Evolutionary conservation across 1,140 invertebrate species (phyloP).

Genomic region (Lucilia cuprina): DNA sequence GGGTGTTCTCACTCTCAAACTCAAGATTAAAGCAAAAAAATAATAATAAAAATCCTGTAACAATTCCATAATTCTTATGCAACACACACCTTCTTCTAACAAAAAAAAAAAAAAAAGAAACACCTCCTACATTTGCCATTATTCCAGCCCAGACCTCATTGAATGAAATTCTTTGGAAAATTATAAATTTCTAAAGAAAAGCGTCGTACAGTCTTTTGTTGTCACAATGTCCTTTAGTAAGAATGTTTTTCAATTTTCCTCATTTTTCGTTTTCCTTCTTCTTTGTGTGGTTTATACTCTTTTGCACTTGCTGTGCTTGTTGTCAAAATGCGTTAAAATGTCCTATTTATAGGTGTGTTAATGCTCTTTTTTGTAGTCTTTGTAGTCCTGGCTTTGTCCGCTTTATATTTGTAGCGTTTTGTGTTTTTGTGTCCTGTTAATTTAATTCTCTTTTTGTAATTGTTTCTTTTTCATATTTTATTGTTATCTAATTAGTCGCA

Average conservation of each 20-base stretch:
- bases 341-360: slow-evolving; percentile 13
- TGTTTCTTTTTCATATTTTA: slow-evolving; percentile 36
- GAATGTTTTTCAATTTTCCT: background rate
- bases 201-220: background rate
- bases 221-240: background rate
- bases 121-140: background rate
- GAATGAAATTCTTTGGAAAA: too few species aligned
- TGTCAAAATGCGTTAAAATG: slow-evolving; percentile 37
- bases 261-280: background rate
- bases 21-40: background rate
- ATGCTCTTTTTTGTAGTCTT: background rate
- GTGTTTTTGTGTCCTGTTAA: background rate
- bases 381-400: background rate
- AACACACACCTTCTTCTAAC: slow-evolving; percentile 24
- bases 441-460: slow-evolving; percentile 18
- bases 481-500: slow-evolving; percentile 35
- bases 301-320: slow-evolving; percentile 25
- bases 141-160: background rate
- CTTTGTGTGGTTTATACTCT: background rate
- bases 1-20: slow-evolving; percentile 14
- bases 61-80: slow-evolving; percentile 17
- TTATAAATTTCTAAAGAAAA: slow-evolving; percentile 8
- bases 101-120: background rate
- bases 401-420: background rate
- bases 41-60: background rate